phyloP scores from a whole-genome alignment of 2,797 vertebrate genomes.

The Chelidonichthys spinosus region DNA sequence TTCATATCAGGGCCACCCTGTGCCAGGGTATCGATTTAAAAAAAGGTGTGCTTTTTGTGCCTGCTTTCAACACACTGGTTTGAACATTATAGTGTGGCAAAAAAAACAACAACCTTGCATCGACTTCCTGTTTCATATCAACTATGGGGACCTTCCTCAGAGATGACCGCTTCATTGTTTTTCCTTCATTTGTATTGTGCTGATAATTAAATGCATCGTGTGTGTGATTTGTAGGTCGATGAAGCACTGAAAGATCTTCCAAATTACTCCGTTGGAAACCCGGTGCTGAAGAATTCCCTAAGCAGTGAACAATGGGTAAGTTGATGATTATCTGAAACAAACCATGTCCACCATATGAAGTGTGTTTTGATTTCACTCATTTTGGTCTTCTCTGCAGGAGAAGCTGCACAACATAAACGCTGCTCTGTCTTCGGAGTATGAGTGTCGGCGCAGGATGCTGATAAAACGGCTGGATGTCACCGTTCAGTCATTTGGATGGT shows the following conservation, averaged over 20 bases:
- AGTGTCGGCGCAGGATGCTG: slow-evolving; percentile 94
- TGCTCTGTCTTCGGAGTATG: slow-evolving; percentile 89
- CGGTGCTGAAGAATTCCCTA: slow-evolving; percentile 86
- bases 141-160: too few relatives aligned
- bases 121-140: background rate
- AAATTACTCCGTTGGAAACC: slow-evolving; percentile 82
- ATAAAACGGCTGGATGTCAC: slow-evolving; percentile 97
- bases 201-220: background rate
- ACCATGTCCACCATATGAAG: background rate
- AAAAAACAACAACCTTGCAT: background rate
- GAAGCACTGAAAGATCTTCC: slow-evolving; percentile 86
- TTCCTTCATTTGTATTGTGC: background rate
- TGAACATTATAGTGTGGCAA: background rate
- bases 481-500: slow-evolving; percentile 97
- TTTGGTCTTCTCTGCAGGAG: slow-evolving; percentile 79
- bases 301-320: slow-evolving; percentile 90
- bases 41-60: background rate
- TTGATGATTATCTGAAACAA: background rate
- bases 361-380: background rate
- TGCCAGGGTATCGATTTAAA: background rate
- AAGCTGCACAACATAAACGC: slow-evolving; percentile 88
- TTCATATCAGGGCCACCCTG: background rate
- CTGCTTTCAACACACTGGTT: background rate
- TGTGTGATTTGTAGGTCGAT: slow-evolving; percentile 83
- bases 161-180: background rate